Conservation (phyloP, 2,113 vertebrate species). For the Scophthalmus maximus region DNA sequence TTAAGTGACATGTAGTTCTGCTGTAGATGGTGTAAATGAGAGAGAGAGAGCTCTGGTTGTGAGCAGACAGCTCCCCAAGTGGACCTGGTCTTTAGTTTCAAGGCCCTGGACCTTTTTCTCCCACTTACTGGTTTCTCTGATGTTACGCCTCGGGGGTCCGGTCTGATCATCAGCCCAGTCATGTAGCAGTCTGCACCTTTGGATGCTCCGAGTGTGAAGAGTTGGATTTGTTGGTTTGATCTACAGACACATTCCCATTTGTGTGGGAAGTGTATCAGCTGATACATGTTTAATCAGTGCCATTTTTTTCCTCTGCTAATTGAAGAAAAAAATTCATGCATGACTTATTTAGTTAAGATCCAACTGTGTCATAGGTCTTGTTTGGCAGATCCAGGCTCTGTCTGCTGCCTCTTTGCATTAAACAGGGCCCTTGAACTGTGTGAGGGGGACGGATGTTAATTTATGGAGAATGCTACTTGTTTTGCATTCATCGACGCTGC, state of each 20-base stretch:
- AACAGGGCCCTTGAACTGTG: slow-evolving; percentile 27
- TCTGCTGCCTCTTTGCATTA: slow-evolving; percentile 44
- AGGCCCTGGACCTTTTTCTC: slow-evolving; percentile 29
- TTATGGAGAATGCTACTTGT: slow-evolving; percentile 61
- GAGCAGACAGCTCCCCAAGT: slow-evolving; percentile 29
- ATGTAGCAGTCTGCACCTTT: slow-evolving; percentile 14
- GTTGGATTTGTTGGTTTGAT: slow-evolving; percentile 21
- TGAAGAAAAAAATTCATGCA: not conserved
- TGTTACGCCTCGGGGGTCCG: slow-evolving; percentile 31
- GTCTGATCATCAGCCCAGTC: slow-evolving; percentile 26
- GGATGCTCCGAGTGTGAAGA: slow-evolving; percentile 4
- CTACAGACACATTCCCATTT: slow-evolving; percentile 1
- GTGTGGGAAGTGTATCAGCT: slow-evolving; percentile 1
- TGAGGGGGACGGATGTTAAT: slow-evolving; percentile 63
- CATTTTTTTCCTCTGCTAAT: not conserved
- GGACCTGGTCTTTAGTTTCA: slow-evolving; percentile 46
- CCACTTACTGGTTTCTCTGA: slow-evolving; percentile 39
- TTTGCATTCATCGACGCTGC: slow-evolving; percentile 63
- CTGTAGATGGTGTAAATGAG: not conserved
- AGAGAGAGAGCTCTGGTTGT: slow-evolving; percentile 2
- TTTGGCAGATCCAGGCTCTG: slow-evolving; percentile 27
- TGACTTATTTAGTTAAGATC: slow-evolving; percentile 58
- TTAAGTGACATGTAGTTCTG: not conserved
- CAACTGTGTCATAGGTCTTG: slow-evolving; percentile 37
- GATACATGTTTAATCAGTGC: not conserved